These are phyloP conservation scores for Drosophila meridiana DNA, from an alignment of 2,888 invertebrate genomes.

Conservation along the genomic window DNA sequence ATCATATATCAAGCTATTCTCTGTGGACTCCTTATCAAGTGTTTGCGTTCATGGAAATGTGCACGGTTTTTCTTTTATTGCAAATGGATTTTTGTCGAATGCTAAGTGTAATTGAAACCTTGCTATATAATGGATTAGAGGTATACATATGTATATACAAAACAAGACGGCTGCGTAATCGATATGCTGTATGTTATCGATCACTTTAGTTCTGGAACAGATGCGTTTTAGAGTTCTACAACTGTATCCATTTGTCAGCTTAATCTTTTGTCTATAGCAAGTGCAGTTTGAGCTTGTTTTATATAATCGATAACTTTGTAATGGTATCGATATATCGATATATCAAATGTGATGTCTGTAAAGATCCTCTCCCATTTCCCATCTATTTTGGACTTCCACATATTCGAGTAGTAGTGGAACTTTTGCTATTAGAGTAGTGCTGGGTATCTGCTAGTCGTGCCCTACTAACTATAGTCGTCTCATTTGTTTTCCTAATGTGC, in stretches of 20 bases:
- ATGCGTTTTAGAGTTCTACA: neutral
- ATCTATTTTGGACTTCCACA: neutral
- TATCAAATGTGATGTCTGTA: neutral
- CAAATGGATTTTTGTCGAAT: neutral
- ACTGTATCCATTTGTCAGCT: neutral
- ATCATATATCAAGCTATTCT: neutral
- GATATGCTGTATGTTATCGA: neutral
- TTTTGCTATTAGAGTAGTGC: neutral
- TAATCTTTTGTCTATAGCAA: neutral
- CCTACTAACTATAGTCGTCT: neutral
- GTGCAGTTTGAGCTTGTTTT: neutral
- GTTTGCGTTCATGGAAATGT: neutral
- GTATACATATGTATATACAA: neutral
- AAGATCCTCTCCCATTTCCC: neutral
- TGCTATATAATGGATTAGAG: neutral
- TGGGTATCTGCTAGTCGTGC: neutral
- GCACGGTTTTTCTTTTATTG: neutral
- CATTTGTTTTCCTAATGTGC: neutral
- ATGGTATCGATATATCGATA: neutral
- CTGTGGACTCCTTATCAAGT: neutral
- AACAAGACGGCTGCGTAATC: too few species aligned
- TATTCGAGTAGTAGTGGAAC: neutral
- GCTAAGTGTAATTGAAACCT: neutral
- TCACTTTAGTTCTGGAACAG: neutral
- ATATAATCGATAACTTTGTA: neutral